Base-by-base conservation (phyloP, 2,797 vertebrate species). In the Selene dorsalis region DNA sequence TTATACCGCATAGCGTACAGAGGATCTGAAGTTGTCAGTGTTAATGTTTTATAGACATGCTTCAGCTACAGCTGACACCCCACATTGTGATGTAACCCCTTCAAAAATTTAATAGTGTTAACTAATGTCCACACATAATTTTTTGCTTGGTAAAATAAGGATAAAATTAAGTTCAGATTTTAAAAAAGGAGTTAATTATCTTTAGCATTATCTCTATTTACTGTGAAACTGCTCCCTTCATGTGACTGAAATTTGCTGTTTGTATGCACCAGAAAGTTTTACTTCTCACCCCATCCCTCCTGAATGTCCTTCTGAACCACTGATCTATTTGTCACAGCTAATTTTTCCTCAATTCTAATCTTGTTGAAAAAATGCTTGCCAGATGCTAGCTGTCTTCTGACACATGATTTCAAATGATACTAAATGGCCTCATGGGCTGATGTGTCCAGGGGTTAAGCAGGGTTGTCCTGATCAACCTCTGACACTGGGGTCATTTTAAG, bases 401-500 rank as follows among this genome's bases (percentile, higher is more conserved):
- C 87, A 91, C 77, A 80, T 75, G 61, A 89, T 87, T 92, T 93
- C 88, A 87, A 93, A 91, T 93, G 80, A 92, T 86, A 80, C 88
- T 92, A 91, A 93, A 91, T 91, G 89, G 88, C 88, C 79, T 87
- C 82, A 69, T 84, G 76, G 81, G 73, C 88, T 88, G 90, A 93
- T 88, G 89, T 92, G 90, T 93, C 78, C 81, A 60, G 47, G 73
- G 94, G 93, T 94, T 93, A 94, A 94, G 85, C 88, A 79, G 91
- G 89, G 90, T 84, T 90, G 86, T 91, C 88, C 92, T 84, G 91
- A 89, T 93, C 91, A 87, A 94, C 94, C 94, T 92, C 81, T 95
- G 94, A 95, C 94, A 90, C 86, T 58, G n/a, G 88, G 94, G 94
- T 94, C 93, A 93, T 82, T 87, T 85, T 74, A 66, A 88, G 93